Base-by-base conservation (phyloP, 2,797 vertebrate species). In the Acrossocheilus fasciatus region DNA sequence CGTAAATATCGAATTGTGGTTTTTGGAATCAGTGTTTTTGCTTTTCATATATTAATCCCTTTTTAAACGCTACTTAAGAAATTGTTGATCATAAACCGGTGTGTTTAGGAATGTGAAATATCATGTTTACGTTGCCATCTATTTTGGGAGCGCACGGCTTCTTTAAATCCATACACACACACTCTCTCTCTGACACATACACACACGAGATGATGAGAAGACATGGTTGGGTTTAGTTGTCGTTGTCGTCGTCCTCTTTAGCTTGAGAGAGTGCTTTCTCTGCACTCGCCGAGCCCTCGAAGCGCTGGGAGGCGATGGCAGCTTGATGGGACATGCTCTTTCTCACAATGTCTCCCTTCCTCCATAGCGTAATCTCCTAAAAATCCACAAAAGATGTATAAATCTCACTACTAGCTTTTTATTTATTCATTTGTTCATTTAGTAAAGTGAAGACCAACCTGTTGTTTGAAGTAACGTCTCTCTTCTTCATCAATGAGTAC, bases 241-340 rank as follows among this genome's bases (percentile, higher is more conserved):
- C 43, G 10, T 45, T 54, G 62, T 41, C 43, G 10, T 45, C 43
- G 9, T 90, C 88, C 66, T 90, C 90, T 80, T 82, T 89, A 43
- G 88, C 87, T 83, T 90, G 88, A 66, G 85, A 83, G 2, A 90
- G 87, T 39, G 88, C 88, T 82, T 88, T 90, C 72, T 90, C 90
- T 64, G 87, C 59, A 45, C 17, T 57, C 18, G 88, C 89, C 11
- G 97, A 97, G 30, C 98, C 98, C 93, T 99, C 98, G 18, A 98
- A 99, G 90, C 98, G 95, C 94, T 99, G 98, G 0, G 98, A 98
- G 59, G 98, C 98, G 7, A 99, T 99, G 93, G 96, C 97, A 0
- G 98, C 98, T 93, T 99, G 98, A 91, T 99, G 98, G 82, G 98
- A 99, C 98, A 99, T 99, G 94, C 98, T 99, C 95, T 99, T 99